Evolutionary conservation across 1,140 invertebrate species (phyloP).

Genomic region (Calephelis virginiensis): DNA sequence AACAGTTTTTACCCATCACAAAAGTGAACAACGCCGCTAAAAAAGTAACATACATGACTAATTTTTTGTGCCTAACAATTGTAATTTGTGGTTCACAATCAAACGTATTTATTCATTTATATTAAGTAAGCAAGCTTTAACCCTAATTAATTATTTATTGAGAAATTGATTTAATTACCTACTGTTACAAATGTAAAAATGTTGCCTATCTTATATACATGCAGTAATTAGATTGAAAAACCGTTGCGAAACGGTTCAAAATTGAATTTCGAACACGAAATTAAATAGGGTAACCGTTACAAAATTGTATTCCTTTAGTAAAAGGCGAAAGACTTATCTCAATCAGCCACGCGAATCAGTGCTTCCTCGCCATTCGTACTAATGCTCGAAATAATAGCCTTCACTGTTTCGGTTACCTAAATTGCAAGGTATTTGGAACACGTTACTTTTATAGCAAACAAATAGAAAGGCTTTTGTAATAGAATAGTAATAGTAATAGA

Average conservation of each 20-base stretch:
- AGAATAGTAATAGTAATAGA: neutral
- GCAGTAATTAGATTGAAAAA: neutral
- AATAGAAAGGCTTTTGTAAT: slow-evolving; percentile 12
- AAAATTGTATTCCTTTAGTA: slow-evolving; percentile 5
- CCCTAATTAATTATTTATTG: no score
- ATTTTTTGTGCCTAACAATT: no score
- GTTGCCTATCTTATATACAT: no score
- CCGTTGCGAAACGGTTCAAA: slow-evolving; percentile 3
- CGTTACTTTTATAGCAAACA: slow-evolving; percentile 3
- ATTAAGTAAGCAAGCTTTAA: no score
- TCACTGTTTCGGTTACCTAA: slow-evolving; percentile 15
- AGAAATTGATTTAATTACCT: no score
- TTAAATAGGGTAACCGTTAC: slow-evolving; percentile 23
- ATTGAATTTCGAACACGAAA: slow-evolving; percentile 21
- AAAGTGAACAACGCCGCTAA: no score
- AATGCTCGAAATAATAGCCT: slow-evolving; percentile 14
- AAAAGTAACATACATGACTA: no score
- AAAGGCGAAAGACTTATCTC: neutral
- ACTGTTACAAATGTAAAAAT: no score
- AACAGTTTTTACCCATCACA: no score
- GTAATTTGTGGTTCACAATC: no score
- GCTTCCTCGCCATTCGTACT: slow-evolving; percentile 9
- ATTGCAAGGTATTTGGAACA: slow-evolving; percentile 8
- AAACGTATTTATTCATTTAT: no score
- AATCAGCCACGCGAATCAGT: slow-evolving; percentile 10